phyloP scores from a whole-genome alignment of 2,888 invertebrate species.

The Diploptera punctata region DNA sequence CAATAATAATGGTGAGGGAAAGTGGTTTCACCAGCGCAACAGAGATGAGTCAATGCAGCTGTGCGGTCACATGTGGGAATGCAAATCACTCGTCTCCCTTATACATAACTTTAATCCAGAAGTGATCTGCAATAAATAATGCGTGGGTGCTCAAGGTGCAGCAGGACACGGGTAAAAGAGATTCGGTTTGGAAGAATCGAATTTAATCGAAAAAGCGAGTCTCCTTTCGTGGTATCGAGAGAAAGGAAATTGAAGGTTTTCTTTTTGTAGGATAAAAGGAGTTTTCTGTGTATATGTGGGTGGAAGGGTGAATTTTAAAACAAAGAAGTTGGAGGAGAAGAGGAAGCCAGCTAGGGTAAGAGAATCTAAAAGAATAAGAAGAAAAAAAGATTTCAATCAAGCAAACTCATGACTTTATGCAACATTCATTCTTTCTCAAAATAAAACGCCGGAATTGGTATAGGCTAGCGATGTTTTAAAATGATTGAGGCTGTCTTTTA shows the following conservation, averaged over 20 bases:
- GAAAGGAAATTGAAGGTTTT: slow-evolving; percentile 35
- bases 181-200: slow-evolving; percentile 31
- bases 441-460: slow-evolving; percentile 9
- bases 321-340: slow-evolving; percentile 31
- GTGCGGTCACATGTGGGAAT: neutral
- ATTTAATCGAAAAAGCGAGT: slow-evolving; percentile 32
- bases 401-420: slow-evolving; percentile 38
- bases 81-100: neutral
- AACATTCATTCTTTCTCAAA: slow-evolving; percentile 34
- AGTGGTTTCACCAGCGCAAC: too few species aligned
- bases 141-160: neutral
- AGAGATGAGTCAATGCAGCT: neutral
- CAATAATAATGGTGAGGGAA: too few species aligned
- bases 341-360: neutral
- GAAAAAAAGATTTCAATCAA: slow-evolving; percentile 35
- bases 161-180: neutral
- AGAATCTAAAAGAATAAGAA: neutral
- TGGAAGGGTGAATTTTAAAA: slow-evolving; percentile 29
- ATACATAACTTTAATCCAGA: neutral
- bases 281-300: slow-evolving; percentile 1
- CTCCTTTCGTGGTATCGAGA: slow-evolving; percentile 25
- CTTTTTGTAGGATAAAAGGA: slow-evolving; percentile 22
- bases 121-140: slow-evolving; percentile 6
- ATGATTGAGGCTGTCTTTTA: slow-evolving; percentile 10
- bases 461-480: slow-evolving; percentile 8